Evolutionary conservation across 2,113 vertebrate genomes (phyloP).

Genomic region (Acrocephalus arundinaceus): DNA sequence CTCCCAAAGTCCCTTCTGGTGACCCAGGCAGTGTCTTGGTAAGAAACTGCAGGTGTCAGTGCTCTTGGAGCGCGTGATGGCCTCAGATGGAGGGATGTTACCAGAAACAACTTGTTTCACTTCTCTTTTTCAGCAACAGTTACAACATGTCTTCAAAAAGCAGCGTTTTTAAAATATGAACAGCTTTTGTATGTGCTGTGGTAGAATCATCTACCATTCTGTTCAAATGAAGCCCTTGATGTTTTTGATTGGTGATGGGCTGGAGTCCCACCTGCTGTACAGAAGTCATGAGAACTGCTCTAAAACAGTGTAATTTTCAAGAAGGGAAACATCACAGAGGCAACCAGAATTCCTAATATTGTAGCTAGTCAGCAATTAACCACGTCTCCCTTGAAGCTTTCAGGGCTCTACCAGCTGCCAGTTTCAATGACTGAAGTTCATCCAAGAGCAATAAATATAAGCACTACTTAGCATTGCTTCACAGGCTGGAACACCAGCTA

Average conservation of each 20-base stretch:
- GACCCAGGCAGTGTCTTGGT: not conserved
- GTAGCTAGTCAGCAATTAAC: not conserved
- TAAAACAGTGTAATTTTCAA: not conserved
- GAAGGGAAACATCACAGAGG: not conserved
- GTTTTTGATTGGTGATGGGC: not conserved
- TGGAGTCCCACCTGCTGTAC: not conserved
- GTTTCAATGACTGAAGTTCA: not conserved
- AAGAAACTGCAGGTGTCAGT: not conserved
- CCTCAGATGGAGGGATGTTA: not conserved
- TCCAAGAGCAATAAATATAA: conserved; percentile 9
- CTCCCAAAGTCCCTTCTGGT: not conserved
- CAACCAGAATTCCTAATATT: not conserved
- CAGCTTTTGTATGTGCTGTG: not conserved
- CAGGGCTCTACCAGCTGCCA: not conserved
- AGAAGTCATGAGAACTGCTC: not conserved
- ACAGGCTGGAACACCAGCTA: not conserved
- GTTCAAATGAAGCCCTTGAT: not conserved
- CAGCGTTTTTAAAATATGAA: not conserved
- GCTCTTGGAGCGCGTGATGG: not conserved
- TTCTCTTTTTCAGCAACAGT: conserved; percentile 33
- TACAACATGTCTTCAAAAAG: conserved; percentile 16
- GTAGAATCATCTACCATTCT: not conserved
- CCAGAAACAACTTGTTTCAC: conserved; percentile 5
- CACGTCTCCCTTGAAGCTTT: not conserved
- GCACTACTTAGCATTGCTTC: not conserved